These are phyloP conservation scores for Kuschelorhynchus macadamiae DNA, from an alignment of 2,888 invertebrate genomes.

Conservation along the genomic window DNA sequence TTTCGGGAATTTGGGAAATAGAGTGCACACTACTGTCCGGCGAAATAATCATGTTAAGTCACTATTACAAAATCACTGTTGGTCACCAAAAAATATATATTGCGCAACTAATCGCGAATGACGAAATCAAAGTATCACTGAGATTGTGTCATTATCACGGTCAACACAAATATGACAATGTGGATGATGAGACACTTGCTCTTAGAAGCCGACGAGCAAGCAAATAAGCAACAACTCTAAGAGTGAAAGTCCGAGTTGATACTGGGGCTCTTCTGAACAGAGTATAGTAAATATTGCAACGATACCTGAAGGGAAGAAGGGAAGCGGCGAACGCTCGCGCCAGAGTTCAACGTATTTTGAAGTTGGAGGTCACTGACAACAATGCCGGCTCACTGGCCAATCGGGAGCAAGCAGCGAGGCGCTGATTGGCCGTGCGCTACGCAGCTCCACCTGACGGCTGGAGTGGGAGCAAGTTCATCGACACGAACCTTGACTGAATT, in stretches of 20 bases:
- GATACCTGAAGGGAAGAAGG: constrained; percentile 67
- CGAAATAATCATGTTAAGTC: constrained; percentile 73
- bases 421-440: constrained; percentile 62
- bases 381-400: constrained; percentile 71
- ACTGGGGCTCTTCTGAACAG: constrained; percentile 63
- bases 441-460: constrained; percentile 61
- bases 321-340: constrained; percentile 67
- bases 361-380: constrained; percentile 90
- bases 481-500: constrained; percentile 90
- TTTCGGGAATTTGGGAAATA: constrained; percentile 69
- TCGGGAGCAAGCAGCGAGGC: constrained; percentile 66
- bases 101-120: constrained; percentile 18
- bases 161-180: constrained; percentile 21
- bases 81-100: constrained; percentile 13
- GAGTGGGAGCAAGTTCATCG: constrained; percentile 77
- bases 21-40: constrained; percentile 76
- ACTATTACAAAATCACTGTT: constrained; percentile 25
- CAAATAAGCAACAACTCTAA: constrained; percentile 52
- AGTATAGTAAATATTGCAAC: constrained; percentile 68
- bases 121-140: constrained; percentile 23
- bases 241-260: constrained; percentile 69
- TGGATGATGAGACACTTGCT: constrained; percentile 34
- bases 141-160: constrained; percentile 42
- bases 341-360: constrained; percentile 83
- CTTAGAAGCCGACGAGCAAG: constrained; percentile 34